These are phyloP conservation scores for Thymelicus lineola DNA, from an alignment of 2,888 invertebrate species.

Conservation along the genomic window DNA sequence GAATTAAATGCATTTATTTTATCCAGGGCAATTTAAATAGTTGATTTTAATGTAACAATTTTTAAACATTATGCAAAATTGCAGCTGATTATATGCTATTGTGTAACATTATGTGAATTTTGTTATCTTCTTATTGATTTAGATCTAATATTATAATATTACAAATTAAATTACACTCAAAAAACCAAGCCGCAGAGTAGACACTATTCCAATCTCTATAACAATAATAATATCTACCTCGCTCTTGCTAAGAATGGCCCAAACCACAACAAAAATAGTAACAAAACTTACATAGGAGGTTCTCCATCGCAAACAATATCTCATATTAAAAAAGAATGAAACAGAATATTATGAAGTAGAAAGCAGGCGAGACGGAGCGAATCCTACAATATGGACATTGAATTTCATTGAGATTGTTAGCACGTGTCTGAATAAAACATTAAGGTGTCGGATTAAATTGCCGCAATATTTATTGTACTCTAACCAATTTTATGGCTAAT, in stretches of 20 bases:
- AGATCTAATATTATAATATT: too few species aligned
- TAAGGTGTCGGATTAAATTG: constrained; percentile 56
- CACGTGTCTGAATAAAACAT: constrained; percentile 63
- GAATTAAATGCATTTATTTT: neutral
- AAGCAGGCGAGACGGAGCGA: constrained; percentile 1
- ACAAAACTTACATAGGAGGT: neutral
- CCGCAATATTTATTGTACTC: constrained; percentile 55
- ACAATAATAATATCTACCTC: too few species aligned
- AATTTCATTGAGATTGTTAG: constrained; percentile 57
- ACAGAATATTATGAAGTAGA: constrained; percentile 13
- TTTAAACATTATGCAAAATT: too few species aligned
- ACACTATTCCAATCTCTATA: too few species aligned
- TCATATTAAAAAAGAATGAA: constrained; percentile 9
- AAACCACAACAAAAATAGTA: neutral
- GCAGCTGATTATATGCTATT: too few species aligned
- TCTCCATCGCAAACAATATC: neutral
- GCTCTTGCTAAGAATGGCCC: too few species aligned
- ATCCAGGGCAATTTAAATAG: too few species aligned
- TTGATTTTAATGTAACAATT: too few species aligned
- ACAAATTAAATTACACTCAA: too few species aligned
- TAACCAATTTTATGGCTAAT: constrained; percentile 55
- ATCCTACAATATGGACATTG: constrained; percentile 38
- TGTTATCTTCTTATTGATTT: too few species aligned
- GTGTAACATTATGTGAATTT: too few species aligned
- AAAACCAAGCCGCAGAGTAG: too few species aligned